Conservation (phyloP, 2,888 invertebrate genomes). For the Sussaba pulchella region DNA sequence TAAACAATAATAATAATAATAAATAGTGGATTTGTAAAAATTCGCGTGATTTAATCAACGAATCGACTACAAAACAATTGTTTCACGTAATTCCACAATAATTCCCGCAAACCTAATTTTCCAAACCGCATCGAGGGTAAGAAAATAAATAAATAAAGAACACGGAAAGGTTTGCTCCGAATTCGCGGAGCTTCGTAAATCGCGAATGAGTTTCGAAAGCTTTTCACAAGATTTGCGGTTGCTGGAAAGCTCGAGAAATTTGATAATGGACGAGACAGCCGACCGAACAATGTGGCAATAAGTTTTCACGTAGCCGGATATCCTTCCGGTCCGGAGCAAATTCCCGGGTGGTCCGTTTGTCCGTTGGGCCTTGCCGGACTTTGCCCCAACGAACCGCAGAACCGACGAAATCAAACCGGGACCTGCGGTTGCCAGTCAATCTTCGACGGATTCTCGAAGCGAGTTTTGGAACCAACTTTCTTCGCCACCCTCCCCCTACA, state of each 20-base stretch:
- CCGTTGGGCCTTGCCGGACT: conserved; percentile 44
- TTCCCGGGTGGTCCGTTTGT: conserved; percentile 60
- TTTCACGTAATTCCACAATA: no score
- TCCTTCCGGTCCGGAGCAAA: conserved; percentile 45
- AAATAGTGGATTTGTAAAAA: no score
- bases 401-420: conserved; percentile 50
- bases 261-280: conserved; percentile 70
- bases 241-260: conserved; percentile 69
- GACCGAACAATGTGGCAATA: conserved; percentile 67
- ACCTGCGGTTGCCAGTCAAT: conserved; percentile 16
- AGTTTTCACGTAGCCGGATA: conserved; percentile 26
- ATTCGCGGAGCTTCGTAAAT: conserved; percentile 11
- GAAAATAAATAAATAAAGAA: no score
- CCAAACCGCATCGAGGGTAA: conserved; percentile 16
- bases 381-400: conserved; percentile 44
- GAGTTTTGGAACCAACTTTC: conserved; percentile 23
- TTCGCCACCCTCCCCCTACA: not conserved
- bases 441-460: conserved; percentile 38
- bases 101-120: not conserved
- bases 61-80: no score
- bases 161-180: conserved; percentile 13
- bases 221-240: conserved; percentile 69
- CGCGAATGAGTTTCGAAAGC: conserved; percentile 68
- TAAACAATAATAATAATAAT: no score
- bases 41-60: no score